Evolutionary conservation across 2,888 invertebrate genomes (phyloP), one percentile per base, ranked within the genome.

Genomic region (Catocala fraxini): DNA sequence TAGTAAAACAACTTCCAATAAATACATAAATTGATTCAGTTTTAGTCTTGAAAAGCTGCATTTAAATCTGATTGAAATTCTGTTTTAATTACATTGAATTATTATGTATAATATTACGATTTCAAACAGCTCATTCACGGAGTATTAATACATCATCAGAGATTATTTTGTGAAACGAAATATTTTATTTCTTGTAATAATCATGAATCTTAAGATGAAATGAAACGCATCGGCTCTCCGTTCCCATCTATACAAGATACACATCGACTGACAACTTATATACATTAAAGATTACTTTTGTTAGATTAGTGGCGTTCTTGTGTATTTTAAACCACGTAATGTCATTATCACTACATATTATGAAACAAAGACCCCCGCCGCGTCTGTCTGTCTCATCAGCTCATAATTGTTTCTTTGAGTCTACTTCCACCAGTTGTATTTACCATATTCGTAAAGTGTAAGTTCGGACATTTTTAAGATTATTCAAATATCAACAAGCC

Each of bases 161-260:
- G 34, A 2, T 48, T 51, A 51, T 48, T 34, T 5, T 12, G 7
- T 4, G 0, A 51, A 12, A 34, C 35, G n/a, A 51, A 51, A 35
- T 51, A 39, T 13, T 51, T 51, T 13, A 51, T 39, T 51, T 39
- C 35, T 34, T 10, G 11, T 49, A 33, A 49, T 13, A 35, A 51
- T 35, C 51, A 51, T 51, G 12, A 51, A 39, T 51, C 51, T 12
- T 35, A n/a, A 9, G n/a, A n/a, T 6, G 7, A 35, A 51, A 51
- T 35, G 35, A 12, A 35, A 35, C 12, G 3, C 13, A 6, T 35
- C 34, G 46, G 46, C 13, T n/a, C n/a, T 13, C 12, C 12, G 35
- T 13, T 7, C 7, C 15, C 13, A 25, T 51, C 51, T 51, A 39
- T 0, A 39, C 12, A 51, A 51, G 35, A 51, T 13, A 51, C 51